Evolutionary conservation across 64 coral and sea anemone genomes (phyloP).

Genomic region (Astreopora myriophthalma): DNA sequence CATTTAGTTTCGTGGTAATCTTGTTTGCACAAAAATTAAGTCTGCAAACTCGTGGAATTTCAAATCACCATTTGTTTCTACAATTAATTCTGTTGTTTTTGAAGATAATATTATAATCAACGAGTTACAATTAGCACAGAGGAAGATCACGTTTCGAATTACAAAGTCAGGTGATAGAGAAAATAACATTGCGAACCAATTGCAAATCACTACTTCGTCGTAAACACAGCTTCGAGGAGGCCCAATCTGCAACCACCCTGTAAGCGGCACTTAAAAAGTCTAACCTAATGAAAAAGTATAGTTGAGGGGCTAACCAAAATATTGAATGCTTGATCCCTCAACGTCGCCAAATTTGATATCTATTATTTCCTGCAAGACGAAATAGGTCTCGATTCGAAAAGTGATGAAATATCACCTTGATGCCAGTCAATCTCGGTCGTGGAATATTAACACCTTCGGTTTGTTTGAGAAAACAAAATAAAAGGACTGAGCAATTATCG

Average conservation of each 20-base stretch:
- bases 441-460: neutral
- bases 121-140: neutral
- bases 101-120: neutral
- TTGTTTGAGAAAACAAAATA: neutral
- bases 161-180: neutral
- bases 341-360: neutral
- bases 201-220: neutral
- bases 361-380: neutral
- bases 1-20: neutral
- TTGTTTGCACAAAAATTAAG: constrained; percentile 24
- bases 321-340: neutral
- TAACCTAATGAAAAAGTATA: neutral
- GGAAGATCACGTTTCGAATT: neutral
- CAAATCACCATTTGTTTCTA: neutral
- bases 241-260: neutral
- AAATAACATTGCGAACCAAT: neutral
- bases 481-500: no score
- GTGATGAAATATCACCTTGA: constrained; percentile 1
- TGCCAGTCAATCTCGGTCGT: neutral
- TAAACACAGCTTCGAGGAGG: neutral
- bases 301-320: neutral
- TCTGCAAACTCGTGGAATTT: constrained; percentile 2
- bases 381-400: neutral
- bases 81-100: constrained; percentile 8
- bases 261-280: neutral